A percentile compares a stretch with the other conserved stretches of the same genome.
These are phyloP conservation scores for Dasypogon diadema DNA, from an alignment of 2,888 invertebrate genomes.

Conservation along the genomic window DNA sequence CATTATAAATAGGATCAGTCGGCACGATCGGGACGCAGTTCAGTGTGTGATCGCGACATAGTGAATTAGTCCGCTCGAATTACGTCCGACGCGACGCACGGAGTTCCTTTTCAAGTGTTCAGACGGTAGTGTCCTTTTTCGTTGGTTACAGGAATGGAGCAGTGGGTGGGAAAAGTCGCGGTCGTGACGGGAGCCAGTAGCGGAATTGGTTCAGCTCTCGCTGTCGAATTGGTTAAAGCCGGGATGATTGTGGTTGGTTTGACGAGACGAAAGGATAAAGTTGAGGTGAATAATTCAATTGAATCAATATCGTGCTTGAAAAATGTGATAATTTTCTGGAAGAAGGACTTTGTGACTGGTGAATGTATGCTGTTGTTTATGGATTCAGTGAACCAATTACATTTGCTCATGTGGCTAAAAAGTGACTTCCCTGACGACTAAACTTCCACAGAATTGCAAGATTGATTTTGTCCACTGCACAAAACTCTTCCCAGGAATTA, in stretches of 20 bases:
- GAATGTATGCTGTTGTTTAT: too few relatives aligned
- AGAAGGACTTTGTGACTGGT: too few relatives aligned
- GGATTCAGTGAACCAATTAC: too few relatives aligned
- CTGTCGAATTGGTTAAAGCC: constrained; percentile 58
- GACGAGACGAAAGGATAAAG: constrained; percentile 60
- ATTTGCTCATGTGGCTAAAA: too few relatives aligned
- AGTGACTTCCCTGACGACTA: too few relatives aligned
- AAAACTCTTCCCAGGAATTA: too few relatives aligned
- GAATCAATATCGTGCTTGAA: too few relatives aligned
- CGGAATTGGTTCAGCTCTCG: constrained; percentile 59
- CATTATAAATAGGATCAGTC: constrained; percentile 16
- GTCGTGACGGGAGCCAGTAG: constrained; percentile 59
- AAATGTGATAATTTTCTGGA: background rate
- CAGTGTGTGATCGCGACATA: background rate
- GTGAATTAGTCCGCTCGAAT: background rate
- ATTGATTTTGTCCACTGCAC: too few relatives aligned
- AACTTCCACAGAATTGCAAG: too few relatives aligned
- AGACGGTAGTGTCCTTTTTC: background rate
- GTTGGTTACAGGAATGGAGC: constrained; percentile 56
- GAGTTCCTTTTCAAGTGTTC: background rate
- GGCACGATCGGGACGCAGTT: background rate
- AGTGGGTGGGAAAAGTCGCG: constrained; percentile 59
- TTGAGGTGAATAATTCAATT: constrained; percentile 57
- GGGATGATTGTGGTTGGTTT: constrained; percentile 60
- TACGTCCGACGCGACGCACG: background rate